Conservation (phyloP, 1,140 invertebrate genomes). For the Drosophila biarmipes region DNA sequence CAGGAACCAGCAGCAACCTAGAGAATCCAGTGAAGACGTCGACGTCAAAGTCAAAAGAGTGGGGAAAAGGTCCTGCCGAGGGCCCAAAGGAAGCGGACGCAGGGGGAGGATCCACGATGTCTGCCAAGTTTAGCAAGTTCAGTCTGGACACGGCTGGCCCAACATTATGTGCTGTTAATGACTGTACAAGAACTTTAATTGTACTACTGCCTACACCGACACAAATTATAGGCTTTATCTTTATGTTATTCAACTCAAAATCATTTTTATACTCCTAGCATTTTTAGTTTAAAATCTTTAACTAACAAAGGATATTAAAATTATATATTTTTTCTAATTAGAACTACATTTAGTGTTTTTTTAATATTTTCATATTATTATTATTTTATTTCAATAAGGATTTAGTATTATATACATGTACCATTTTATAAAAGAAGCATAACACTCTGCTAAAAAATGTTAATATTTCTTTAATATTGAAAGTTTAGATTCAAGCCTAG, state of each 20-base stretch:
- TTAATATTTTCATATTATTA: too few relatives aligned
- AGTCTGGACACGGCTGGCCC: constrained; percentile 55
- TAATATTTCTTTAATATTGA: too few relatives aligned
- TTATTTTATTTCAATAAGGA: too few relatives aligned
- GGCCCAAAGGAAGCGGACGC: constrained; percentile 21
- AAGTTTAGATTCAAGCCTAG: too few relatives aligned
- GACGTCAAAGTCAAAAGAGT: constrained; percentile 38
- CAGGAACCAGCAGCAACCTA: constrained; percentile 33
- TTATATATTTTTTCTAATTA: too few relatives aligned
- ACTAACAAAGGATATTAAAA: too few relatives aligned
- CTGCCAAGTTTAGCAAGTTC: constrained; percentile 70
- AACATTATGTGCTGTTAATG: constrained; percentile 79
- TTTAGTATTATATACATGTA: too few relatives aligned
- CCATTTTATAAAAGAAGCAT: too few relatives aligned
- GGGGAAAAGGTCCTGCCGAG: constrained; percentile 1
- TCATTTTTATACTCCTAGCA: not conserved
- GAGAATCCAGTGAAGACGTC: constrained; percentile 39
- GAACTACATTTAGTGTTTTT: too few relatives aligned
- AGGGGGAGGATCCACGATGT: constrained; percentile 33
- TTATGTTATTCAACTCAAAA: not conserved
- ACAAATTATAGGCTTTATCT: not conserved
- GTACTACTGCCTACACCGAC: constrained; percentile 44
- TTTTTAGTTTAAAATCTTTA: not conserved
- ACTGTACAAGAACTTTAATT: constrained; percentile 81
- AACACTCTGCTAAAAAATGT: too few relatives aligned